Conservation (phyloP, 2,797 vertebrate genomes). For the Rhincodon typus region DNA sequence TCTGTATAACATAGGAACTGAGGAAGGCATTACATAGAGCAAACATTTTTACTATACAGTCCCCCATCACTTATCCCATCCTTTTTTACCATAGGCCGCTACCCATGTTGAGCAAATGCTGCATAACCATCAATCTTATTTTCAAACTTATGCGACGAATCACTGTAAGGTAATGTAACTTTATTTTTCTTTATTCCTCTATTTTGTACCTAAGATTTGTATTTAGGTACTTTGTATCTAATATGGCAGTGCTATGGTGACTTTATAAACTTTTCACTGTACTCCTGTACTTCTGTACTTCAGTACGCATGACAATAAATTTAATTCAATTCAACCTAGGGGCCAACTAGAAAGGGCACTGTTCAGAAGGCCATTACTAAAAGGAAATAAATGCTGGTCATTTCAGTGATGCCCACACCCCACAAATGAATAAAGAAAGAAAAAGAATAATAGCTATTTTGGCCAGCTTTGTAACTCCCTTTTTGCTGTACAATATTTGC, state of each 20-base stretch:
- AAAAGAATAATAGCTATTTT: neutral
- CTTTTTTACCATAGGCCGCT: neutral
- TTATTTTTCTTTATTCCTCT: no score
- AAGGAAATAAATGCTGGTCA: no score
- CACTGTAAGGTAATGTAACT: no score
- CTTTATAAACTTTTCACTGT: no score
- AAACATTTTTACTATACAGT: neutral
- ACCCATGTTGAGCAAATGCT: neutral
- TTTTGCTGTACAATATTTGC: neutral
- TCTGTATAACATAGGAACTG: neutral
- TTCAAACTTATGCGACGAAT: no score
- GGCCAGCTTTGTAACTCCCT: neutral
- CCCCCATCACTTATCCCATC: neutral
- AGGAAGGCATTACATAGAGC: neutral
- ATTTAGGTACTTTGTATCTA: no score
- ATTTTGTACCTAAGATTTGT: no score
- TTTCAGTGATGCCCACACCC: no score
- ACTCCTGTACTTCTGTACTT: no score
- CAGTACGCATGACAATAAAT: no score
- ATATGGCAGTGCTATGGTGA: no score
- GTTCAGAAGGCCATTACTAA: neutral
- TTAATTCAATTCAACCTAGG: neutral
- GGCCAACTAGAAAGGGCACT: neutral
- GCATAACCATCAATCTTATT: neutral
- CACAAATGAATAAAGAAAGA: neutral